Evolutionary conservation across 2,888 invertebrate genomes (phyloP), one percentile per base, ranked within the genome.

Genomic region (Dolomedes plantarius): DNA sequence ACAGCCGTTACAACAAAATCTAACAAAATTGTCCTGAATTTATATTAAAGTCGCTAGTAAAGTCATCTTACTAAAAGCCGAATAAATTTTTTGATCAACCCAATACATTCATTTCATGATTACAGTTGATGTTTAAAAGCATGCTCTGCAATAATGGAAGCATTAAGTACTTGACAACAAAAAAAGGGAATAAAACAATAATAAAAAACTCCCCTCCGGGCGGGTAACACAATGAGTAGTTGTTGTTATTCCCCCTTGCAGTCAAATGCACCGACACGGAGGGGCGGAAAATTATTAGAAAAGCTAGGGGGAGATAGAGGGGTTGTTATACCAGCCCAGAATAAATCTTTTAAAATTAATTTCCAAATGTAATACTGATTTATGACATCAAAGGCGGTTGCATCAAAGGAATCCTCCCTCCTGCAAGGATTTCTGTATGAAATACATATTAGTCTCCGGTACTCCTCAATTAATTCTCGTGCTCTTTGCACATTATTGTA

Each of bases 261-360:
- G 11, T 23, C 23, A 23, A 23, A 56, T 23, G 23, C 23, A 19
- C 56, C 19, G 23, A 1, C 56, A 23, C 1, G 23, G 56, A 19
- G 56, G 56, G 56, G 56, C 23, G 19, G 1, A 11, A 56, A 3
- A 56, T 23, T 56, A 56, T 23, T 56, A 56, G 23, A 56, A 56
- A 56, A 11, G 13, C 6, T n/a, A 23, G 7, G 0, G 23, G 7
- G 0, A 23, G 9, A 2, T 23, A 19, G 23, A 19, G 23, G 56
- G 56, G 23, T 16, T 19, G 16, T 23, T 56, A 56, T 23, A 6
- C 11, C 23, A 56, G 23, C 23, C 3, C 1, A 19, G 23, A 56
- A 56, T 56, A 56, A 56, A 56, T 56, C 56, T 56, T 56, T 56
- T 23, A 56, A 23, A 56, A 56, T 56, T 56, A 56, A 56, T 56